Evolutionary conservation across 1,140 invertebrate genomes (phyloP).

Genomic region (Papilio helenus): DNA sequence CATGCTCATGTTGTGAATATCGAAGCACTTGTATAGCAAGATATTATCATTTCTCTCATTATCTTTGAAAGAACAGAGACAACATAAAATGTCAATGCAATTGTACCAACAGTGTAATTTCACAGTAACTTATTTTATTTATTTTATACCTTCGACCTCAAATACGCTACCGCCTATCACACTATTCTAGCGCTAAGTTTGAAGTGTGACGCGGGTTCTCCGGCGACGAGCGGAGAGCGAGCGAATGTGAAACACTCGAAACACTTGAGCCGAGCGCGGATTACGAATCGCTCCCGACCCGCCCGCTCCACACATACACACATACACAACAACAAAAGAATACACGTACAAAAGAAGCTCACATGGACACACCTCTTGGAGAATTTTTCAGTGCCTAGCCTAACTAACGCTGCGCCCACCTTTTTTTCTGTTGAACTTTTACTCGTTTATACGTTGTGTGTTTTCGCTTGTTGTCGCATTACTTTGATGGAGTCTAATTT

Average conservation of each 20-base stretch:
- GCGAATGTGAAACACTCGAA: constrained; percentile 68
- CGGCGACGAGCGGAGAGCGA: constrained; percentile 64
- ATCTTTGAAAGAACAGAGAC: too few species aligned
- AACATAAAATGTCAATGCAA: too few species aligned
- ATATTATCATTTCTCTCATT: too few species aligned
- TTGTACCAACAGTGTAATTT: too few species aligned
- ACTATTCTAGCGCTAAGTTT: constrained; percentile 28
- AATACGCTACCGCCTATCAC: constrained; percentile 40
- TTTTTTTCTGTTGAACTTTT: constrained; percentile 28
- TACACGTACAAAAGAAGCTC: constrained; percentile 46
- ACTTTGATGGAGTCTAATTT: constrained; percentile 2
- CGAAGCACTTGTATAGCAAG: too few species aligned
- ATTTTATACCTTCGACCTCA: too few species aligned
- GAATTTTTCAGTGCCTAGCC: constrained; percentile 39
- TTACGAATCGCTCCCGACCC: constrained; percentile 56
- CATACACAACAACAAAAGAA: constrained; percentile 59
- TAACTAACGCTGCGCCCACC: constrained; percentile 38
- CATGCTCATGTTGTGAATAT: too few species aligned
- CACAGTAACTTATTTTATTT: neutral
- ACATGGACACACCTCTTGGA: constrained; percentile 29
- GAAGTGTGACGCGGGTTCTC: constrained; percentile 62
- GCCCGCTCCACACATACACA: constrained; percentile 41
- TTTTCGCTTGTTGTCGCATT: constrained; percentile 30
- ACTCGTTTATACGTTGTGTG: constrained; percentile 9
- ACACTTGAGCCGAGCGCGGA: constrained; percentile 64